Evolutionary conservation across 1,140 invertebrate genomes (phyloP), one percentile per base, ranked within the genome.

Genomic region (Pseudomyrmex pallidus): DNA sequence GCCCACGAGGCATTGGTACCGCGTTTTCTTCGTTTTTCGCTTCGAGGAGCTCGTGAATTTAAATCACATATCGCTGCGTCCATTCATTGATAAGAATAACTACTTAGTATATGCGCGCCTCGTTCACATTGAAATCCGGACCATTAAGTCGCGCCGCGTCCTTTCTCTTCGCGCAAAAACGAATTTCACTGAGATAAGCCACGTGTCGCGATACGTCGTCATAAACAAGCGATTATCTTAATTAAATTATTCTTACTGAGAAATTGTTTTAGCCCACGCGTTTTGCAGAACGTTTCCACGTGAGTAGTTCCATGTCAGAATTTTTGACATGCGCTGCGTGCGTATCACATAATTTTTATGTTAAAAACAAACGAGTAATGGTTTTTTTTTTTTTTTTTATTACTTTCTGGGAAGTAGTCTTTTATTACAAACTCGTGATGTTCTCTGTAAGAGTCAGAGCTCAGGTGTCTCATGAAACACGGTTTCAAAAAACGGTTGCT

Each of bases 181-280:
- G 67, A 88, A 88, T 88, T 89, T 88, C 87, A 85, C 66, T 68
- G 82, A 68, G 86, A 87, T 87, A 87, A 88, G 67, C 52, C 54
- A 64, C 63, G 64, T 35, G 25, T 22, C 62, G 52, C 8, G 52
- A 22, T 66, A 25, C 85, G 67, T 82, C 78, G 83, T 88, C 86
- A 91, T 89, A 92, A 93, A 91, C 89, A 88, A 84, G 74, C 88
- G 91, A 92, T 92, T 92, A 92, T 91, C 92, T 93, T 93, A 93
- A 93, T 93, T 93, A 93, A 35, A 35, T 35, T 35, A 35, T 35
- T 35, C 35, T 35, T 35, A 90, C 87, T 63, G 86, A 76, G 83
- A 88, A 76, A 93, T 93, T 92, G 91, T 93, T 92, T 92, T 91
- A 88, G 89, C 91, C 92, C 89, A 92, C 92, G 91, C 90, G 66